phyloP scores from a whole-genome alignment of 1,140 invertebrate genomes.

The Littorina saxatilis region DNA sequence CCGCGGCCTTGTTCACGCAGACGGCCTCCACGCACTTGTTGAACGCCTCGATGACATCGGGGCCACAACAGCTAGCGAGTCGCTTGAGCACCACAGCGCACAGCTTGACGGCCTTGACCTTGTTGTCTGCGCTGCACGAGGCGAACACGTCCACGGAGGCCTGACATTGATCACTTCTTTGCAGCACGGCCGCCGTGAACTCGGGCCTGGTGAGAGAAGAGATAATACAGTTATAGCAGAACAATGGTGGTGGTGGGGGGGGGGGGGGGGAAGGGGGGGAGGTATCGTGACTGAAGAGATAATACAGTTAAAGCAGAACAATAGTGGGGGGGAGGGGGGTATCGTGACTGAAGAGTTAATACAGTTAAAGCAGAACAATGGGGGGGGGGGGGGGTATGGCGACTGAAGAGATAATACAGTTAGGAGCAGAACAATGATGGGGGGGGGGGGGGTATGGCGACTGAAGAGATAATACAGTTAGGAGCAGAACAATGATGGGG shows the following conservation, averaged over 20 bases:
- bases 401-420: too few species aligned
- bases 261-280: too few species aligned
- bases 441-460: neutral
- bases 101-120: neutral
- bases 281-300: too few species aligned
- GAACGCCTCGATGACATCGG: neutral
- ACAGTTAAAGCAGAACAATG: neutral
- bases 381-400: neutral
- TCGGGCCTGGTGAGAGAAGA: neutral
- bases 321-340: too few species aligned
- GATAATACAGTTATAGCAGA: too few species aligned
- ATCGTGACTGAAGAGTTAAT: too few species aligned
- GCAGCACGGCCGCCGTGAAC: neutral
- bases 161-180: neutral
- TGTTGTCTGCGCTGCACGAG: neutral
- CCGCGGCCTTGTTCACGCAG: neutral
- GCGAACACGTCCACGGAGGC: neutral
- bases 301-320: too few species aligned
- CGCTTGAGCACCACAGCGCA: neutral
- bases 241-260: neutral
- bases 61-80: neutral
- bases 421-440: neutral
- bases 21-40: neutral
- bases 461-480: too few species aligned
- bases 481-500: neutral